Base-by-base conservation (phyloP, 2,888 invertebrate species). In the Bombyx huttoni region DNA sequence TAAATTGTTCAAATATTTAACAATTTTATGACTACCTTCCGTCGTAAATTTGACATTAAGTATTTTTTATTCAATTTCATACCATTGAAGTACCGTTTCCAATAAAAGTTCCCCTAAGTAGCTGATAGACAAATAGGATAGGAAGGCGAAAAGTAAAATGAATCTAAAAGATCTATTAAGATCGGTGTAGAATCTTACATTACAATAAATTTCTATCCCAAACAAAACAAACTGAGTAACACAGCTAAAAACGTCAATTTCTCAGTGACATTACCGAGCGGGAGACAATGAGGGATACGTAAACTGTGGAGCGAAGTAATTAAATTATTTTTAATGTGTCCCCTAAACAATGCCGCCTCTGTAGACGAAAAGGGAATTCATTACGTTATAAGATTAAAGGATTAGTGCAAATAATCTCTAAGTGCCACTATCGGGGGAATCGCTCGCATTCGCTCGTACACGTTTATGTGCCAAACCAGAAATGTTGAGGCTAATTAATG, bases 381-480 rank as follows among this genome's bases (percentile, higher is more conserved):
- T 61, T 59, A 60, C 60, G 64, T 62, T 63, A 62, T 62, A 57
- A 61, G 61, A 64, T 63, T 65, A 62, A 58, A 53, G 54, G 61
- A 64, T 63, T 61, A 58, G 56, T 56, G 49, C 53, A 57, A 60
- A 58, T 59, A 49, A 51, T 55, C 53, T 54, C 52, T 48, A 57
- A 57, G 55, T 56, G 55, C 49, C 57, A 48, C 53, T 54, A 24
- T 53, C 55, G 49, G 34, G 53, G 50, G 54, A 56, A 13, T 49
- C 49, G 33, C 46, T 49, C 12, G 34, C 8, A 48, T n/a, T 14
- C 50, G 33, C 45, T 40, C 24, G 24, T 3, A 24, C 34, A 40
- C 3, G 49, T 49, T 9, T 40, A 12, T 12, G 40, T 40, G 40
- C 3, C 40, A 40, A 40, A 40, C 12, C 40, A 10, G 40, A 40